phyloP scores from a whole-genome alignment of 2,888 invertebrate species.

The Oithona nana region DNA sequence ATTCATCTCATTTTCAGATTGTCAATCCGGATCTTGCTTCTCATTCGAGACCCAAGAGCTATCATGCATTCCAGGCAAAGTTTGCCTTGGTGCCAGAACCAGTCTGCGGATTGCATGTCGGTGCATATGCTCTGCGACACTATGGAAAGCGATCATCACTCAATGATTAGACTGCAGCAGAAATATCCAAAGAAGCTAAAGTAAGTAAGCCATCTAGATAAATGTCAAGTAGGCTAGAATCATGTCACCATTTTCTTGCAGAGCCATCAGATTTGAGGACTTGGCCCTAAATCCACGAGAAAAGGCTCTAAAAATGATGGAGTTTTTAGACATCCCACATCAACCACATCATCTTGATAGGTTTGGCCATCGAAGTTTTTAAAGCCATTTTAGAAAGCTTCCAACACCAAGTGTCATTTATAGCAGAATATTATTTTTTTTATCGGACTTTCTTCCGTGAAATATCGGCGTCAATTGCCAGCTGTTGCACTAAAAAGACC shows the following conservation, averaged over 20 bases:
- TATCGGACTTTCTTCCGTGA: no score
- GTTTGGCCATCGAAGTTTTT: no score
- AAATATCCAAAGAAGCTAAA: background rate
- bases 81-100: background rate
- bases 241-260: background rate
- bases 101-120: background rate
- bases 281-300: background rate
- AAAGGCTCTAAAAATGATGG: background rate
- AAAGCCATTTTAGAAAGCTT: no score
- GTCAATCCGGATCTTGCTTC: background rate
- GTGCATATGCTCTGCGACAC: background rate
- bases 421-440: no score
- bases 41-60: background rate
- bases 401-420: no score
- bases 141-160: background rate
- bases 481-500: no score
- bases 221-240: background rate
- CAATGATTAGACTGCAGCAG: background rate
- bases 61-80: background rate
- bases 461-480: no score
- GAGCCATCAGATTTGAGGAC: background rate
- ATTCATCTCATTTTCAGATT: background rate
- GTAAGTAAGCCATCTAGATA: background rate
- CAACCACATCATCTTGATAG: no score
- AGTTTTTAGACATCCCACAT: background rate